These are phyloP conservation scores for Chymomyza fuscimana DNA, from an alignment of 2,888 invertebrate genomes.

Conservation along the genomic window DNA sequence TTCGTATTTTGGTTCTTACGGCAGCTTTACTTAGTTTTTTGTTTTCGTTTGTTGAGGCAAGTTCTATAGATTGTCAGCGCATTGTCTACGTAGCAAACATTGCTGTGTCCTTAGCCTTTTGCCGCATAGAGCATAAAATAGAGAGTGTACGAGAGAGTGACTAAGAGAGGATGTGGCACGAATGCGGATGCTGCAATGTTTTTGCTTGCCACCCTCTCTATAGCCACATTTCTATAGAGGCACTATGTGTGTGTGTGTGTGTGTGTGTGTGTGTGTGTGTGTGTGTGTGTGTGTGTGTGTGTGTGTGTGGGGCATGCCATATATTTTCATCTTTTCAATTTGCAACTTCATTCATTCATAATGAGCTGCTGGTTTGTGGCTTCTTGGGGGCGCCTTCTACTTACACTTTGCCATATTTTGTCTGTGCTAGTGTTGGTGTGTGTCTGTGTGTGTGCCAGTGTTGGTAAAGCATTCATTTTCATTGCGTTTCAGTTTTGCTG, in stretches of 20 bases:
- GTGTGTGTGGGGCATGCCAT: conserved; percentile 13
- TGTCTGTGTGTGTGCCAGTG: not conserved
- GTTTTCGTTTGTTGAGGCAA: not conserved
- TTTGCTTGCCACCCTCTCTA: not conserved
- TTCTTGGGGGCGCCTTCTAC: not conserved
- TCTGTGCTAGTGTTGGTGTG: conserved; percentile 11
- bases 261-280: conserved; percentile 8
- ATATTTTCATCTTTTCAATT: conserved; percentile 29
- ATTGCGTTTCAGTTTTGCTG: conserved; percentile 15
- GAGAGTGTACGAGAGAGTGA: not conserved
- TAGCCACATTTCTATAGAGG: not conserved
- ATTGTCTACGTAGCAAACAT: not conserved
- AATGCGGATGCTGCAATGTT: not conserved
- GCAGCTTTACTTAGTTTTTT: not conserved
- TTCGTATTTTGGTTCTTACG: not conserved
- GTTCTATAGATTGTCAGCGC: not conserved
- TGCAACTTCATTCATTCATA: conserved; percentile 32
- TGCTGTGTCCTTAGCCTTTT: not conserved
- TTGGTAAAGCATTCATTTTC: conserved; percentile 4
- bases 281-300: not conserved
- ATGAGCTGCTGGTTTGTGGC: conserved; percentile 27
- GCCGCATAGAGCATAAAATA: not conserved
- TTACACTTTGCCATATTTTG: not conserved
- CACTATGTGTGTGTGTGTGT: not conserved
- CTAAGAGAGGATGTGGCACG: not conserved